phyloP scores from a whole-genome alignment of 35 echinoderm and acorn worm species.

The Hemicentrotus pulcherrimus region DNA sequence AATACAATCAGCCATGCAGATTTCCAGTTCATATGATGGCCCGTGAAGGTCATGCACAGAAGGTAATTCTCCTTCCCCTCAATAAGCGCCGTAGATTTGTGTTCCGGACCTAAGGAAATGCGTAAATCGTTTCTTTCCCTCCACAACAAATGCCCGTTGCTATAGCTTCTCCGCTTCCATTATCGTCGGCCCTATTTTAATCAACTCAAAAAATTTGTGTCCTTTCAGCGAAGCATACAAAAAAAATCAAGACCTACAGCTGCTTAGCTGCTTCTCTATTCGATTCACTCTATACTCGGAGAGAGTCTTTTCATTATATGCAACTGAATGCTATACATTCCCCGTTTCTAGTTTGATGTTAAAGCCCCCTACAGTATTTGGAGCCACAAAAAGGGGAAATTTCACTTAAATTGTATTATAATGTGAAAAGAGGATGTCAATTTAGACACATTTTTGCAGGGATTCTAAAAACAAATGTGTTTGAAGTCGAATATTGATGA shows the following conservation, averaged over 20 bases:
- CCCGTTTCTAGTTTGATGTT: neutral
- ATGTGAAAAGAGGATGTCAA: too few relatives aligned
- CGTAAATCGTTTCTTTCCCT: slow-evolving; percentile 17
- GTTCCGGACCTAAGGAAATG: neutral
- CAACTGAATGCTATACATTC: neutral
- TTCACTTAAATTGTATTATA: too few relatives aligned
- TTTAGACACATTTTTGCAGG: too few relatives aligned
- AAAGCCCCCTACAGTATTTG: too few relatives aligned
- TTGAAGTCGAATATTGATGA: too few relatives aligned
- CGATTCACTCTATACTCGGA: neutral
- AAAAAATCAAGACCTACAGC: neutral
- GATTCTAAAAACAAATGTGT: too few relatives aligned
- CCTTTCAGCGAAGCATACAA: neutral
- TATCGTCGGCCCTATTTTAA: neutral
- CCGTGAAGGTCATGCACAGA: neutral
- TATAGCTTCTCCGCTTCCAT: neutral
- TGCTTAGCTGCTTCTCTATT: neutral
- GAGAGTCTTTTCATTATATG: neutral
- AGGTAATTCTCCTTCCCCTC: neutral
- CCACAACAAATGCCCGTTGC: neutral
- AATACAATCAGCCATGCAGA: neutral
- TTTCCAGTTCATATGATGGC: neutral
- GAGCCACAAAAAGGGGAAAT: too few relatives aligned
- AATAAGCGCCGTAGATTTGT: neutral
- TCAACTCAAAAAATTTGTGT: slow-evolving; percentile 18